Evolutionary conservation across 2,113 vertebrate species (phyloP), one percentile per base, ranked within the genome.

Genomic region (Ariopsis seemanni): DNA sequence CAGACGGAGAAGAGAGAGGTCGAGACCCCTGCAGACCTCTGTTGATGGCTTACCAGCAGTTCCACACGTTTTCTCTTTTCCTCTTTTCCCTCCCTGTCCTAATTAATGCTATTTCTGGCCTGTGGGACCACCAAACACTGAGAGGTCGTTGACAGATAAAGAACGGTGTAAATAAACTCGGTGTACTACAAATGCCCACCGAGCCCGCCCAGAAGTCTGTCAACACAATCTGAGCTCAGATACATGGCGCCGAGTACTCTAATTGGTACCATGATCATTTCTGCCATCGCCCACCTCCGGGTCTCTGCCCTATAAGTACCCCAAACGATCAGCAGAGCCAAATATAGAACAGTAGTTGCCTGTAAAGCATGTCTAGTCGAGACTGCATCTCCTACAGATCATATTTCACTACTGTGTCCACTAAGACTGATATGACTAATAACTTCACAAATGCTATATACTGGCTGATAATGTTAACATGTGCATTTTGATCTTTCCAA

Each of bases 41-140:
- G 86, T 8, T 4, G 87, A 91, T 91, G 85, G 92, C 17, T 48
- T 92, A 94, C 92, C 92, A 89, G 72, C 90, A 20, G 89, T 92
- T 82, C 85, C 89, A 95, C 95, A 95, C 94, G 93, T 95, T 96
- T 95, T 95, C 94, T 91, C 92, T 94, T 89, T 94, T 94, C 93
- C 94, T 93, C 93, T 87, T 91, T 93, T 93, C 90, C 94, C 91
- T 89, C 93, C 94, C 94, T 92, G 91, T 90, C 89, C 92, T 95
- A 94, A 95, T 95, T 95, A 94, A 92, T 90, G 92, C 94, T 94
- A 94, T 95, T 95, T 92, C 78, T 75, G 92, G 90, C 27, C 11
- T 71, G n/a, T 85, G 90, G 90, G 90, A 90, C 90, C 89, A 84
- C 93, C 93, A 93, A 94, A 95, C 93, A 93, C 92, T 95, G 94